A percentile compares a stretch with the other conserved stretches of the same genome.
phyloP scores from a whole-genome alignment of 2,797 vertebrate species.

The Morelia viridis region DNA sequence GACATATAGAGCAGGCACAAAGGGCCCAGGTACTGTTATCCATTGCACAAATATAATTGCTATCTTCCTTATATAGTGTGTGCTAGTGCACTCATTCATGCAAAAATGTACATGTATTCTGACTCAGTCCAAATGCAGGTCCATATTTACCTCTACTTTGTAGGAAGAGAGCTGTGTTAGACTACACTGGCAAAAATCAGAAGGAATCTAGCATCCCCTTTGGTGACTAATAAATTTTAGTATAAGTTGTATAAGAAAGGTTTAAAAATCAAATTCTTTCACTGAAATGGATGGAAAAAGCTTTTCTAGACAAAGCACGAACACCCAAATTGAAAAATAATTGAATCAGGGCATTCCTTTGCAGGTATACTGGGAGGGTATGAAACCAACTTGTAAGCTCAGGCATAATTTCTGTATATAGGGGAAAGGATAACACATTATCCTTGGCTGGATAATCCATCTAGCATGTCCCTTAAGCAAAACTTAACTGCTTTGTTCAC shows the following conservation, averaged over 20 bases:
- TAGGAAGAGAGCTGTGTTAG: background rate
- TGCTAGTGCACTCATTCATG: background rate
- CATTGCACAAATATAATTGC: background rate
- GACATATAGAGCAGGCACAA: background rate
- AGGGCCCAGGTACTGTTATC: background rate
- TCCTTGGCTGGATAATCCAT: background rate
- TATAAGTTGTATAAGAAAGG: background rate
- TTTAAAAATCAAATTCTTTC: background rate
- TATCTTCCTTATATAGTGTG: background rate
- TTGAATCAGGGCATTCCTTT: background rate
- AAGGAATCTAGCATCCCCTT: background rate
- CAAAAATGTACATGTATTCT: background rate
- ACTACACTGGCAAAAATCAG: background rate
- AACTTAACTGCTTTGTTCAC: background rate
- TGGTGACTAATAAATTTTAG: background rate
- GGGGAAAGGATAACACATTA: background rate
- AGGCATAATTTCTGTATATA: background rate
- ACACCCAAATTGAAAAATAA: background rate
- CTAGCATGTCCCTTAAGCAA: background rate
- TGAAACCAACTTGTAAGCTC: accelerated
- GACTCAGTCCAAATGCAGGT: background rate
- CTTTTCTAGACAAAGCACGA: background rate
- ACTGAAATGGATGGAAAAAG: background rate
- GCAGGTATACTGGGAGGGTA: accelerated
- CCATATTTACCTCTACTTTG: background rate